Evolutionary conservation across 2,113 vertebrate species (phyloP).

Genomic region (Excalfactoria chinensis): DNA sequence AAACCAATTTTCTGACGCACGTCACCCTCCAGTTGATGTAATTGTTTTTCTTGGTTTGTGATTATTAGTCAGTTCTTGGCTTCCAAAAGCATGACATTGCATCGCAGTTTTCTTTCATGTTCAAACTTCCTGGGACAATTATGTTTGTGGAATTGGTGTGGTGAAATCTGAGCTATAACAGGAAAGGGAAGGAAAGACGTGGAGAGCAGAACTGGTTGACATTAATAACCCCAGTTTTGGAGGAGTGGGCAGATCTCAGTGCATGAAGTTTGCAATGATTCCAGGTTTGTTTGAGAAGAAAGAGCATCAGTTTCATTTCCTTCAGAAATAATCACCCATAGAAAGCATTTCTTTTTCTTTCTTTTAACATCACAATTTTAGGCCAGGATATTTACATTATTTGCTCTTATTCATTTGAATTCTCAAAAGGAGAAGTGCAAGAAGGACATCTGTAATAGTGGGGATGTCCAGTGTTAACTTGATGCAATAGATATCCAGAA

Average conservation of each 20-base stretch:
- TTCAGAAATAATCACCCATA: not conserved
- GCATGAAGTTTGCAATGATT: fast-evolving
- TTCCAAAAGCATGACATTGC: conserved; percentile 34
- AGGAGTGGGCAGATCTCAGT: not conserved
- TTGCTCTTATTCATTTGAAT: not conserved
- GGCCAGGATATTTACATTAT: not conserved
- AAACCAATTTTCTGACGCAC: not conserved
- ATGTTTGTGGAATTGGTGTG: not conserved
- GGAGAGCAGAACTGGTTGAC: not conserved
- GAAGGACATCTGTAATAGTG: not conserved
- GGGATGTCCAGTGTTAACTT: not conserved
- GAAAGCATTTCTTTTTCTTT: not conserved
- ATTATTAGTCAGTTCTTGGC: conserved; percentile 46
- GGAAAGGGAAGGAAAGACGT: conserved; percentile 15
- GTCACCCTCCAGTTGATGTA: conserved; percentile 7
- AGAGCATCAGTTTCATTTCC: fast-evolving
- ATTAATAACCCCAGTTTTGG: not conserved
- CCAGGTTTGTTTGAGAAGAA: not conserved
- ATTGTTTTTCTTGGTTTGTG: not conserved
- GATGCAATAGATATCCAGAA: not conserved
- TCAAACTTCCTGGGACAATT: conserved; percentile 31
- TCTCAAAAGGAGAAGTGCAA: not conserved
- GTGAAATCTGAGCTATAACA: conserved; percentile 19
- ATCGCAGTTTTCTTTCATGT: conserved; percentile 48
- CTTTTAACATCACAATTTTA: fast-evolving